Evolutionary conservation across 1,140 invertebrate species (phyloP), one percentile per base, ranked within the genome.

Genomic region (Periplaneta americana): DNA sequence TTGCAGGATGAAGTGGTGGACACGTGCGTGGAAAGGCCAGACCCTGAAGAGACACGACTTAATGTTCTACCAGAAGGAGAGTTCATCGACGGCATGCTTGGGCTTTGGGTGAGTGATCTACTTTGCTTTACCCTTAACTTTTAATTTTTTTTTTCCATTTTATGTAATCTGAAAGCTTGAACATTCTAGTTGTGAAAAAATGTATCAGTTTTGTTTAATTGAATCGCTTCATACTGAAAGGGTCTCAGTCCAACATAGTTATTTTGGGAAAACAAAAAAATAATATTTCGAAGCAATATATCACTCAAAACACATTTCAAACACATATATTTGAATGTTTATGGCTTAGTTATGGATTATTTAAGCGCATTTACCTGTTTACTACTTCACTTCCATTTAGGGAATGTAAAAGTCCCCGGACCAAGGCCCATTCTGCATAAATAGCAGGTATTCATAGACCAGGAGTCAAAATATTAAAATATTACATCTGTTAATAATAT

Each of bases 21-120:
- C 75, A 39, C 28, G 17, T 77, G 35, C 15, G 57, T 28, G 28
- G 79, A 83, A 37, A 78, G 28, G 35, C 83, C 83, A 17, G 79
- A 82, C 34, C 80, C 82, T 3, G 80, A 57, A 17, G 84, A 85
- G 48, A 82, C 83, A 15, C 82, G 82, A 10, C 77, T 78, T 33
- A 81, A 82, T 28, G 82, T 82, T 39, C 82, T 85, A 22, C 82
- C 83, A 15, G 83, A 83, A 36, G 84, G 82, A 6, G 83, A 85
- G 2, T 85, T 85, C 78, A 78, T 84, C 28, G 84, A 85, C 75
- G 85, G 85, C 6, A 82, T 80, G 74, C 82, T 85, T 22, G 85
- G 85, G 0, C 37, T 85, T 17, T 77, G 34, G 76, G 85, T 85
- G 66, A 82, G 83, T 77, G 9, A 22, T 32, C 18, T 22, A 17